phyloP scores from a whole-genome alignment of 2,113 vertebrate species.

The Sinocyclocheilus anshuiensis region DNA sequence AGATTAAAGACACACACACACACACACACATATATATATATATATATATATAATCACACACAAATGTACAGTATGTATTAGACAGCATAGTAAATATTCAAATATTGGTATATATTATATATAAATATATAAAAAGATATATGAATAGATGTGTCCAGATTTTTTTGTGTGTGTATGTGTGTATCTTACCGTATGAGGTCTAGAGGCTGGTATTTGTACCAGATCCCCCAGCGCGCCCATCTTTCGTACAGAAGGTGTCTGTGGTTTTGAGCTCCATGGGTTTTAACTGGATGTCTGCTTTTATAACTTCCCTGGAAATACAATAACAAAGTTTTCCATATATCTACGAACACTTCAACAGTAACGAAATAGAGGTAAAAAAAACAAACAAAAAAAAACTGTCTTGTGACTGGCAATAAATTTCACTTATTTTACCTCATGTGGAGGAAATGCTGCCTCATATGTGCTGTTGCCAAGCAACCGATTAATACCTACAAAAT shows the following conservation, averaged over 20 bases:
- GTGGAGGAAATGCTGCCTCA: conserved; percentile 96
- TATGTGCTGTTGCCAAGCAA: conserved; percentile 92
- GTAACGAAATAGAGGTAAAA: neutral
- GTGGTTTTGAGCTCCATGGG: conserved; percentile 94
- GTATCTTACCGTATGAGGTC: conserved; percentile 92
- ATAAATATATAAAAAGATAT: too few species aligned
- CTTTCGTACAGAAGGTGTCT: conserved; percentile 94
- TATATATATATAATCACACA: too few species aligned
- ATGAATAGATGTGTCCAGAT: too few species aligned
- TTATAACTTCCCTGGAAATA: conserved; percentile 89
- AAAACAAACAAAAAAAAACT: neutral
- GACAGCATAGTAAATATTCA: too few species aligned
- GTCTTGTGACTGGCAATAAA: neutral
- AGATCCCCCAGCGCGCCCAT: conserved; percentile 99
- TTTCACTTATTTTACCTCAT: conserved; percentile 82
- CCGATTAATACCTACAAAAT: conserved; percentile 87
- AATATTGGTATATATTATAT: too few species aligned
- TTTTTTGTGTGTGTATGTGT: too few species aligned
- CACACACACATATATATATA: too few species aligned
- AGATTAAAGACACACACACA: too few species aligned
- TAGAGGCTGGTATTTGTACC: conserved; percentile 98
- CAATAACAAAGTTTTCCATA: neutral
- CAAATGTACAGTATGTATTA: too few species aligned
- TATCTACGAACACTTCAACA: neutral
- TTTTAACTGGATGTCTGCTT: conserved; percentile 93